These are phyloP conservation scores for Phanerotoma sp. DNA, from an alignment of 2,888 invertebrate genomes.

Conservation along the genomic window DNA sequence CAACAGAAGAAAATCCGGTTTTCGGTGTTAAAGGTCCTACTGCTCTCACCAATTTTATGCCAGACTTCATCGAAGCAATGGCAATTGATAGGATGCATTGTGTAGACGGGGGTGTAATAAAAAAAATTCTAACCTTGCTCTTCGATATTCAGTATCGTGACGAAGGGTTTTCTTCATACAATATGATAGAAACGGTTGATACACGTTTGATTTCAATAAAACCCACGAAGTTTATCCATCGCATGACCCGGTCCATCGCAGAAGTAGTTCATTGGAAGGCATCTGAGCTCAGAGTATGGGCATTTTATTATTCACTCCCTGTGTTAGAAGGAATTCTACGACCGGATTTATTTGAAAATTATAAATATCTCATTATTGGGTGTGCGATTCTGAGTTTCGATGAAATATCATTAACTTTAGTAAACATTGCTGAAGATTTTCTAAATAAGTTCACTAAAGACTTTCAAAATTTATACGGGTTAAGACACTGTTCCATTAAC, in stretches of 20 bases:
- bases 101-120: background rate
- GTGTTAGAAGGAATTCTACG: constrained; percentile 23
- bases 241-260: constrained; percentile 19
- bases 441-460: constrained; percentile 26
- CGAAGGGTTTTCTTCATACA: constrained; percentile 13
- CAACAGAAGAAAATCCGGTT: background rate
- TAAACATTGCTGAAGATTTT: constrained; percentile 14
- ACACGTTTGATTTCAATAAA: constrained; percentile 10
- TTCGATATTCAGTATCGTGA: background rate
- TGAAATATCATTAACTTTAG: constrained; percentile 4
- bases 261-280: constrained; percentile 25
- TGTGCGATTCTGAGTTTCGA: constrained; percentile 16
- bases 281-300: constrained; percentile 25
- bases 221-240: no score
- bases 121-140: background rate
- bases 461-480: constrained; percentile 25
- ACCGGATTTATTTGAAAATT: constrained; percentile 18
- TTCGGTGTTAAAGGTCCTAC: no score
- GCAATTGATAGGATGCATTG: background rate
- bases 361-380: no score
- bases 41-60: background rate
- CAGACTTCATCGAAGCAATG: background rate
- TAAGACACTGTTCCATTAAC: constrained; percentile 25
- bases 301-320: constrained; percentile 25
- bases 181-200: constrained; percentile 3